phyloP scores from a whole-genome alignment of 2,797 vertebrate species.

The Meriones psammophilus region DNA sequence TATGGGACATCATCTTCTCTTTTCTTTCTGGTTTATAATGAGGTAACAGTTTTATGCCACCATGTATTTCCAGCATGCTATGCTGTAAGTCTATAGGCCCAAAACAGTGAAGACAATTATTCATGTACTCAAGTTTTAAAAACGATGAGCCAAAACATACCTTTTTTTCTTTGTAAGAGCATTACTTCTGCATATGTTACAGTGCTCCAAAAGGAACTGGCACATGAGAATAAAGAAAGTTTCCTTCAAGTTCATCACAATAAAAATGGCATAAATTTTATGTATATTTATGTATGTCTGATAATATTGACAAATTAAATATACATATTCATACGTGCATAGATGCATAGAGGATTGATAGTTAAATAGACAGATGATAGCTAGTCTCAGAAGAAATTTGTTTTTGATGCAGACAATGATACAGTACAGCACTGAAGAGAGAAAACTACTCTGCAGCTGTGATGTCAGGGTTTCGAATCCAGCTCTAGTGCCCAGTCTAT shows the following conservation, averaged over 20 bases:
- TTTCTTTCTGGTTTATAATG: neutral
- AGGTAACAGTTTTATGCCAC: neutral
- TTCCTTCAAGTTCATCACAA: neutral
- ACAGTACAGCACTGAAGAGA: neutral
- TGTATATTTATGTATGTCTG: neutral
- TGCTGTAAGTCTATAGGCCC: neutral
- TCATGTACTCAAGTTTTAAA: neutral
- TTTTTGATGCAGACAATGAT: neutral
- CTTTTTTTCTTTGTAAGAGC: neutral
- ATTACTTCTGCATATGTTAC: neutral
- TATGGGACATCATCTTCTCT: neutral
- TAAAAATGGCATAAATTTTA: neutral
- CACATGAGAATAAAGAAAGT: neutral
- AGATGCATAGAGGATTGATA: neutral
- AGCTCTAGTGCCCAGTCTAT: neutral
- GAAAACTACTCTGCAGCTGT: neutral
- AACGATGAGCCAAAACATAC: neutral
- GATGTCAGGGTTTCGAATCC: neutral
- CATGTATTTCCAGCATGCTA: neutral
- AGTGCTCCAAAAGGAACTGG: neutral
- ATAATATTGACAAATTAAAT: neutral
- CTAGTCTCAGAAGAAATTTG: neutral
- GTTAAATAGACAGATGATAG: neutral
- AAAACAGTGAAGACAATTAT: neutral
- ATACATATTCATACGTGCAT: neutral